Evolutionary conservation across 2,888 invertebrate species (phyloP).

Genomic region (Hydrotaea diabolus): DNA sequence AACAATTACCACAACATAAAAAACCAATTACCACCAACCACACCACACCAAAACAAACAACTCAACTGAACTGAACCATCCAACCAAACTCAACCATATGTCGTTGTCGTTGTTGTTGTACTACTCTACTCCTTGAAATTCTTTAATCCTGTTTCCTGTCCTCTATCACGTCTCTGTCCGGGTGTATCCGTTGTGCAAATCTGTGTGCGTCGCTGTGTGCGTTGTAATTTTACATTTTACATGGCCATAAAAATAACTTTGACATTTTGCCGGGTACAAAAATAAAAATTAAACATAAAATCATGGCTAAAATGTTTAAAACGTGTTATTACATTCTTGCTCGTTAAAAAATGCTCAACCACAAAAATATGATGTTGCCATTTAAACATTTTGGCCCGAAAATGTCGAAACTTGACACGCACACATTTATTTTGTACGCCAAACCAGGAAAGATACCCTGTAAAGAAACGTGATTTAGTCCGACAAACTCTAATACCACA

Average conservation of each 20-base stretch:
- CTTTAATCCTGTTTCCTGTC: conserved; percentile 33
- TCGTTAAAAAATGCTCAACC: neutral
- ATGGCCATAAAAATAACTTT: conserved; percentile 55
- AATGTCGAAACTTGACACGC: neutral
- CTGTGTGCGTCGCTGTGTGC: conserved; percentile 15
- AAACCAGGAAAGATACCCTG: conserved; percentile 88
- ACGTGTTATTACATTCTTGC: neutral
- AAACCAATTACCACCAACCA: conserved; percentile 50
- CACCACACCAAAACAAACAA: conserved; percentile 52
- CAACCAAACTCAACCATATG: conserved; percentile 31
- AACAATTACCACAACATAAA: conserved; percentile 34
- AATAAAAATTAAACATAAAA: conserved; percentile 5
- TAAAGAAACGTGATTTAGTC: conserved; percentile 91
- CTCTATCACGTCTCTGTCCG: conserved; percentile 2
- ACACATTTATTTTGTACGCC: conserved; percentile 48
- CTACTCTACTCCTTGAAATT: conserved; percentile 29
- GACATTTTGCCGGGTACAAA: conserved; percentile 17
- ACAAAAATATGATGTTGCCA: neutral
- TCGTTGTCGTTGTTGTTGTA: conserved; percentile 26
- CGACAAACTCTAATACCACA: conserved; percentile 81
- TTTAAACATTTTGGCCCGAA: neutral
- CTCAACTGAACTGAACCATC: neutral
- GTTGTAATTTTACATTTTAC: conserved; percentile 20
- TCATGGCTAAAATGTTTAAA: conserved; percentile 10
- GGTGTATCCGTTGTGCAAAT: neutral